Conservation (phyloP, 2,113 vertebrate species). For the Apeltes quadracus region DNA sequence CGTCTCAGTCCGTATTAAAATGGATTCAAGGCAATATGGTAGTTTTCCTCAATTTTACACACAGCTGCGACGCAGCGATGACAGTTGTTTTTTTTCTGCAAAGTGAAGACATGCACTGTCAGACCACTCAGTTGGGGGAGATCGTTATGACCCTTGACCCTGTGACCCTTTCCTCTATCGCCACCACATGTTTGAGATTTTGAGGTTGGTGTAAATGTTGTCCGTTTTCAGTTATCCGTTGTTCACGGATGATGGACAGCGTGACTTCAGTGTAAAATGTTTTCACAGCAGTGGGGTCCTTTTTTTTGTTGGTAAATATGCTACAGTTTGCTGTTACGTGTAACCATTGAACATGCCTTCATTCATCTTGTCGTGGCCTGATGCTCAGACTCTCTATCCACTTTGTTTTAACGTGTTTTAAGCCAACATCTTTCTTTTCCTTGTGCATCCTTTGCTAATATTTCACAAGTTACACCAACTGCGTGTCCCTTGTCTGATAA, state of each 20-base stretch:
- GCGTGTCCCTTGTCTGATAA: constrained; percentile 14
- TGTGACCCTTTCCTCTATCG: neutral
- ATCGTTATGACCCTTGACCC: neutral
- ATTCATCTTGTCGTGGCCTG: neutral
- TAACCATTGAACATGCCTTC: neutral
- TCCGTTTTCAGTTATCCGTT: neutral
- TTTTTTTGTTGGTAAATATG: neutral
- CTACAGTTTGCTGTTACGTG: constrained; percentile 9
- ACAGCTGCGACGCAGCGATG: neutral
- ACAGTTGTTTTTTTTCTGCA: neutral
- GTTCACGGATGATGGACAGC: neutral
- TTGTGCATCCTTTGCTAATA: neutral
- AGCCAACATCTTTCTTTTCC: neutral
- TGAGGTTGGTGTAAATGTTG: constrained; percentile 1
- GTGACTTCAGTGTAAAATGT: neutral
- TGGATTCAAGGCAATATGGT: neutral
- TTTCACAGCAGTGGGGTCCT: neutral
- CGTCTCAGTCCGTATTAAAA: neutral
- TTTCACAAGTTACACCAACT: constrained; percentile 19
- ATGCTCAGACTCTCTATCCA: neutral
- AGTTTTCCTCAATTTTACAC: neutral
- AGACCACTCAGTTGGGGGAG: neutral
- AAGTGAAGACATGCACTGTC: neutral
- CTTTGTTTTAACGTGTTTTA: neutral
- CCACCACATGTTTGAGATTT: neutral